A percentile compares a stretch with the other conserved stretches of the same genome.
Evolutionary conservation across 2,888 invertebrate genomes (phyloP).

Genomic region (Parnassius glacialis): DNA sequence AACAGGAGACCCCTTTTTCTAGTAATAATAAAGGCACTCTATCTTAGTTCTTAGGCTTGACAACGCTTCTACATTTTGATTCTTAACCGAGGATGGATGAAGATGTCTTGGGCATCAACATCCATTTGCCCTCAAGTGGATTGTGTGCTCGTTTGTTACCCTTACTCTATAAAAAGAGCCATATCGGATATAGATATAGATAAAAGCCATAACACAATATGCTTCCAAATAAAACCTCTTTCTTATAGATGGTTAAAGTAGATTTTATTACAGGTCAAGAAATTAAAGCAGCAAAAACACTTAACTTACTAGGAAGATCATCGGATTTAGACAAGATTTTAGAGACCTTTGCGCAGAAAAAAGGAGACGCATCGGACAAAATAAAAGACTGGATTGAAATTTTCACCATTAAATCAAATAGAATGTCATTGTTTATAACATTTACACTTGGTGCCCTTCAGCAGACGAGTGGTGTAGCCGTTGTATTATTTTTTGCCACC

Average conservation of each 20-base stretch:
- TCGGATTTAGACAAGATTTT: constrained; percentile 39
- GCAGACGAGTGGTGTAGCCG: constrained; percentile 44
- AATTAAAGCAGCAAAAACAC: constrained; percentile 39
- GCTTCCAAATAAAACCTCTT: not conserved
- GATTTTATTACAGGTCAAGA: constrained; percentile 35
- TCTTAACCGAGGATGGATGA: no score
- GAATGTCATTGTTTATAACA: constrained; percentile 43
- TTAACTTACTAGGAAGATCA: constrained; percentile 41
- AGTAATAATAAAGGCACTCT: no score
- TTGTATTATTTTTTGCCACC: constrained; percentile 45
- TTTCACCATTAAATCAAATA: constrained; percentile 43
- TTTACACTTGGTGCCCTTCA: constrained; percentile 42
- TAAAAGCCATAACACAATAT: not conserved
- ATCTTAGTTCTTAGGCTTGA: no score
- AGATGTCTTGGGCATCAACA: no score
- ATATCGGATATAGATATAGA: no score
- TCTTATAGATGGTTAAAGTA: not conserved
- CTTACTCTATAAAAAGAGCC: no score
- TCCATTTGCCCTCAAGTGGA: no score
- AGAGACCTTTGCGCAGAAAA: constrained; percentile 33
- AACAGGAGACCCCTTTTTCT: no score
- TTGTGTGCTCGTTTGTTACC: no score
- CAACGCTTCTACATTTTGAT: no score
- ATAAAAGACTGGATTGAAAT: constrained; percentile 37
- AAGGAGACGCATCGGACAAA: constrained; percentile 29